phyloP scores from a whole-genome alignment of 2,888 invertebrate genomes.

The Synanthedon myopaeformis region DNA sequence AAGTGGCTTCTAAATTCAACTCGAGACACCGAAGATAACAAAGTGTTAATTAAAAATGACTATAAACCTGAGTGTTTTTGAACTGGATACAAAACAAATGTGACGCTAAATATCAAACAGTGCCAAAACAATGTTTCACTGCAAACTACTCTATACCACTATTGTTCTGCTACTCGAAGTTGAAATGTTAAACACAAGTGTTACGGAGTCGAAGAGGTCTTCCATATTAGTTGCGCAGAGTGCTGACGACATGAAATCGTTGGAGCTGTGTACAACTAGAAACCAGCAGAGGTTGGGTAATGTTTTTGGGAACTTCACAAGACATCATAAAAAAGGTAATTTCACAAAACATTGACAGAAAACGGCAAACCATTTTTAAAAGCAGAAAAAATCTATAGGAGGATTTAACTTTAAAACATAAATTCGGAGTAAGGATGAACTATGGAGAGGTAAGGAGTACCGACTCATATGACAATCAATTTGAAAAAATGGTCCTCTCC shows the following conservation, averaged over 20 bases:
- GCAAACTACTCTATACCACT: slow-evolving; percentile 59
- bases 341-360: too few relatives aligned
- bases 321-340: slow-evolving; percentile 62
- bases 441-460: too few relatives aligned
- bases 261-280: slow-evolving; percentile 52
- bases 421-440: too few relatives aligned
- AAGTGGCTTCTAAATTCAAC: slow-evolving; percentile 1
- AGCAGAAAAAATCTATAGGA: too few relatives aligned
- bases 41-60: slow-evolving; percentile 37
- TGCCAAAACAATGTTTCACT: slow-evolving; percentile 68
- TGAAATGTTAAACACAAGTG: slow-evolving; percentile 50
- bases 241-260: slow-evolving; percentile 50
- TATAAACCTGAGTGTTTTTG: slow-evolving; percentile 55
- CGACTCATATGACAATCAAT: too few relatives aligned
- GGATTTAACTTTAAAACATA: too few relatives aligned
- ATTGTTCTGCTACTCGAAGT: slow-evolving; percentile 56
- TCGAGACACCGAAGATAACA: slow-evolving; percentile 30
- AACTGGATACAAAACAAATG: slow-evolving; percentile 32
- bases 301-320: slow-evolving; percentile 60
- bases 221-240: slow-evolving; percentile 52
- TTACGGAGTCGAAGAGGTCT: slow-evolving; percentile 59
- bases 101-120: slow-evolving; percentile 36
- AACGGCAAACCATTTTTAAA: too few relatives aligned
- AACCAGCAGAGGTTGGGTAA: slow-evolving; percentile 60
- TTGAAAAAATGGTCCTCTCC: too few relatives aligned